Conservation (phyloP, 2,797 vertebrate species). For the Kryptolebias ocellatus region DNA sequence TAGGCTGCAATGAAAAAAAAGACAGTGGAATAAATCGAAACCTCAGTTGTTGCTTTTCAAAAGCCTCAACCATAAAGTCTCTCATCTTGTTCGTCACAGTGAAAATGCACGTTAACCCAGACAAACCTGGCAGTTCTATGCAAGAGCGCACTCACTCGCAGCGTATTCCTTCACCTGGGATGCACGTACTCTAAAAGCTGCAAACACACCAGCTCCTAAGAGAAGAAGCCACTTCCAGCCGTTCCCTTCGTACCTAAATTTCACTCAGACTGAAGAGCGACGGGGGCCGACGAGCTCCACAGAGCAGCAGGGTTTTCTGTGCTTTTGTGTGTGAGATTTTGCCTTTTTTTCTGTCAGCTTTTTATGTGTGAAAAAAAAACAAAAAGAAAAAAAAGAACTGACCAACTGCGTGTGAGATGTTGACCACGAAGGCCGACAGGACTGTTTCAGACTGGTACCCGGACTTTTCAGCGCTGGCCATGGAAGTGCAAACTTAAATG, state of each 20-base stretch:
- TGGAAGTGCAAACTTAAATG: constrained; percentile 46
- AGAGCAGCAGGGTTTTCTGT: constrained; percentile 27
- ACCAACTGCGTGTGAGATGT: constrained; percentile 30
- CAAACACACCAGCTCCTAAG: constrained; percentile 12
- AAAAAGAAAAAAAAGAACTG: not conserved
- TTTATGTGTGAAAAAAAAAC: constrained; percentile 18
- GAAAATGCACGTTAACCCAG: not conserved
- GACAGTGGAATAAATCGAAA: not conserved
- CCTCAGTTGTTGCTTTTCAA: constrained; percentile 6
- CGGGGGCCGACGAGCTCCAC: constrained; percentile 6
- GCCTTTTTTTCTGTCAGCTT: constrained; percentile 13
- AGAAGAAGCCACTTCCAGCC: constrained; percentile 8
- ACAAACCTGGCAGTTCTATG: constrained; percentile 39
- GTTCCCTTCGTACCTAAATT: not conserved
- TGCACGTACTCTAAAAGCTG: constrained; percentile 10
- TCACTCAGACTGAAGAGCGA: not conserved
- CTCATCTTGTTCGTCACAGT: constrained; percentile 10
- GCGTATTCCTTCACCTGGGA: constrained; percentile 5
- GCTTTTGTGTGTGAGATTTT: constrained; percentile 20
- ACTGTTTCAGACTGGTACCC: constrained; percentile 35
- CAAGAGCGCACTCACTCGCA: constrained; percentile 16
- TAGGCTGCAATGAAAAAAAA: not conserved
- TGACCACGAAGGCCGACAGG: constrained; percentile 23
- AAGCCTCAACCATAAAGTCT: constrained; percentile 5
- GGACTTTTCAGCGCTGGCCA: constrained; percentile 60